Evolutionary conservation across 2,113 vertebrate genomes (phyloP).

Genomic region (Tylochromis polylepis): DNA sequence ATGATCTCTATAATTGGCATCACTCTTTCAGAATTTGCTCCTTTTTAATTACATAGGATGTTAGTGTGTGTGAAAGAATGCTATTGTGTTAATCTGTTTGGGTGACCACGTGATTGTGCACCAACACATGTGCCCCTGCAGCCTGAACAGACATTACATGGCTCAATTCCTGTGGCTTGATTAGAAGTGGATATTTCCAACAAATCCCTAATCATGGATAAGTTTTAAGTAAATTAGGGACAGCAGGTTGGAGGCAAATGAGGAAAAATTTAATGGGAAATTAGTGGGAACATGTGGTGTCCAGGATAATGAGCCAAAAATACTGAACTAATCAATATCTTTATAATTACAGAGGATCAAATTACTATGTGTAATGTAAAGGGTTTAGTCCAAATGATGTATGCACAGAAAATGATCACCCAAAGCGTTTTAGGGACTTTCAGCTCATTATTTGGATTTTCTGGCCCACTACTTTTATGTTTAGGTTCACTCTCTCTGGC

Average conservation of each 20-base stretch:
- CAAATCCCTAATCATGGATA: slow-evolving; percentile 54
- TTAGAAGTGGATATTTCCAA: slow-evolving; percentile 44
- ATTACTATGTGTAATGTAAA: not conserved
- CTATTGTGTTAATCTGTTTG: slow-evolving; percentile 32
- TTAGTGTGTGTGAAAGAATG: slow-evolving; percentile 60
- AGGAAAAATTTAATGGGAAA: slow-evolving; percentile 14
- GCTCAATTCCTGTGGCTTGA: slow-evolving; percentile 39
- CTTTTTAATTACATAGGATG: slow-evolving; percentile 65
- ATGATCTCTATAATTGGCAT: slow-evolving; percentile 47
- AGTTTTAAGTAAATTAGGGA: slow-evolving; percentile 36
- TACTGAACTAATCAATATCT: slow-evolving; percentile 18
- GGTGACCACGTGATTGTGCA: slow-evolving; percentile 19
- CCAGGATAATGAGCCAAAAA: slow-evolving; percentile 16
- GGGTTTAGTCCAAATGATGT: not conserved
- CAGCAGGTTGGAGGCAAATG: slow-evolving; percentile 26
- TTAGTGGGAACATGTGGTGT: slow-evolving; percentile 24
- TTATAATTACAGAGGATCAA: slow-evolving; percentile 4
- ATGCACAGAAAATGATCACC: not conserved
- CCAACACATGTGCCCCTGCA: not conserved
- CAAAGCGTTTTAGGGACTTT: not conserved
- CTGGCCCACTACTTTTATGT: not conserved
- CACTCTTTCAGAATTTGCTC: slow-evolving; percentile 55
- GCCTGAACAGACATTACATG: slow-evolving; percentile 17
- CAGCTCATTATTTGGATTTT: not conserved
- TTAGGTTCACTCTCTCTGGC: not conserved